These are phyloP conservation scores for Alosa alosa DNA, from an alignment of 2,113 vertebrate species.

Conservation along the genomic window DNA sequence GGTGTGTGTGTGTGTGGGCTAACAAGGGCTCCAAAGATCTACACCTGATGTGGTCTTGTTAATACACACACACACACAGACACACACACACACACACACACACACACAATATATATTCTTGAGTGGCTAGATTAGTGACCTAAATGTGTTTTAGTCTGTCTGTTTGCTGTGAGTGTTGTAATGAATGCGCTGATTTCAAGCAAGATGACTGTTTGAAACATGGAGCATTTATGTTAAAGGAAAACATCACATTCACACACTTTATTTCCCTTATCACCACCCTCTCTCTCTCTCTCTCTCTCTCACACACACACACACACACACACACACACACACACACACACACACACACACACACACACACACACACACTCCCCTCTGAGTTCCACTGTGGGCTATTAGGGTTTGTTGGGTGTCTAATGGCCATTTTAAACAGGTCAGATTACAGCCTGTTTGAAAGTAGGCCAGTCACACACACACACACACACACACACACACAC, in stretches of 20 bases:
- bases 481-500: conserved; percentile 4
- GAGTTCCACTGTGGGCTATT: not conserved
- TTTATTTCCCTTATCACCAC: too few relatives aligned
- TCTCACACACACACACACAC: not conserved
- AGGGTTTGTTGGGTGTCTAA: not conserved
- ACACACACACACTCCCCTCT: not conserved
- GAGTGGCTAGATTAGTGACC: too few relatives aligned
- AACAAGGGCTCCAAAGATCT: too few relatives aligned
- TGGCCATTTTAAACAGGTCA: conserved; percentile 1
- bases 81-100: not conserved
- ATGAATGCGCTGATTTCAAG: too few relatives aligned
- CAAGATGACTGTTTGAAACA: too few relatives aligned
- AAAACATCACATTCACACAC: too few relatives aligned
- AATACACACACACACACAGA: not conserved
- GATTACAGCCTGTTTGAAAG: conserved; percentile 4
- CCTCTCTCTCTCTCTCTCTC: too few relatives aligned
- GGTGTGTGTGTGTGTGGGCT: not conserved
- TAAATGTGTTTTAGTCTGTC: too few relatives aligned
- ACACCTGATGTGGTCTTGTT: not conserved
- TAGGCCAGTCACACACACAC: not conserved
- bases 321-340: not conserved
- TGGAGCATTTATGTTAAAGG: too few relatives aligned
- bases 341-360: not conserved
- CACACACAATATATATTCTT: not conserved
- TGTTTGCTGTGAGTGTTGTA: too few relatives aligned